Conservation (phyloP, 1,140 invertebrate genomes). For the Monochamus saltuarius region DNA sequence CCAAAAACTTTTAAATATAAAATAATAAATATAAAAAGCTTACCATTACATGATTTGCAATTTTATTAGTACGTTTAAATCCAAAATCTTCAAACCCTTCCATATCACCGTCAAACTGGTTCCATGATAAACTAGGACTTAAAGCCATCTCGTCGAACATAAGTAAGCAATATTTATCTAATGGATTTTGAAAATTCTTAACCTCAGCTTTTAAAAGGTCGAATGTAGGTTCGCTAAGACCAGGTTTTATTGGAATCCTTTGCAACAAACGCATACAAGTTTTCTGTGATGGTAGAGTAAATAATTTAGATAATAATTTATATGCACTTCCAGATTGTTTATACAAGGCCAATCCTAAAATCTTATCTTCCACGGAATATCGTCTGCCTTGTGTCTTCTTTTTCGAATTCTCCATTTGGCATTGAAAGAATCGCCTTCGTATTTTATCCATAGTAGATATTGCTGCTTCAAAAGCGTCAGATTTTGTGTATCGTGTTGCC, state of each 20-base stretch:
- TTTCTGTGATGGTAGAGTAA: slow-evolving; percentile 22
- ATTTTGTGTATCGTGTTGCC: not conserved
- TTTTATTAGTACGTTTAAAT: slow-evolving; percentile 13
- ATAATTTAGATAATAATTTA: slow-evolving; percentile 24
- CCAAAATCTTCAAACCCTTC: slow-evolving; percentile 25
- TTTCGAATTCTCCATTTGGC: slow-evolving; percentile 17
- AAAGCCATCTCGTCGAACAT: slow-evolving; percentile 29
- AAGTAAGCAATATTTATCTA: slow-evolving; percentile 22
- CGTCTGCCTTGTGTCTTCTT: slow-evolving; percentile 21
- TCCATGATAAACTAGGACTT: slow-evolving; percentile 14
- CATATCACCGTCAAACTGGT: slow-evolving; percentile 10
- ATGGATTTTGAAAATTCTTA: slow-evolving; percentile 19
- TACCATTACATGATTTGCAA: slow-evolving; percentile 30
- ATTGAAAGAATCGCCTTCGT: slow-evolving; percentile 20
- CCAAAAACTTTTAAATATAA: not conserved
- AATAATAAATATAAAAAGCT: not conserved
- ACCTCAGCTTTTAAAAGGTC: slow-evolving; percentile 19
- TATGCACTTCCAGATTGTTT: slow-evolving; percentile 28
- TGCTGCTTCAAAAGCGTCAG: slow-evolving; percentile 2
- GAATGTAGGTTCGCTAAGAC: slow-evolving; percentile 18
- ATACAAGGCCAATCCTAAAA: slow-evolving; percentile 21
- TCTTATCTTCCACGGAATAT: slow-evolving; percentile 26
- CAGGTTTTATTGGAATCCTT: slow-evolving; percentile 20
- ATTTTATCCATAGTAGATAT: slow-evolving; percentile 18
- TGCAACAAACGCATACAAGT: slow-evolving; percentile 19